phyloP scores from a whole-genome alignment of 2,113 vertebrate genomes.

The Uria lomvia region DNA sequence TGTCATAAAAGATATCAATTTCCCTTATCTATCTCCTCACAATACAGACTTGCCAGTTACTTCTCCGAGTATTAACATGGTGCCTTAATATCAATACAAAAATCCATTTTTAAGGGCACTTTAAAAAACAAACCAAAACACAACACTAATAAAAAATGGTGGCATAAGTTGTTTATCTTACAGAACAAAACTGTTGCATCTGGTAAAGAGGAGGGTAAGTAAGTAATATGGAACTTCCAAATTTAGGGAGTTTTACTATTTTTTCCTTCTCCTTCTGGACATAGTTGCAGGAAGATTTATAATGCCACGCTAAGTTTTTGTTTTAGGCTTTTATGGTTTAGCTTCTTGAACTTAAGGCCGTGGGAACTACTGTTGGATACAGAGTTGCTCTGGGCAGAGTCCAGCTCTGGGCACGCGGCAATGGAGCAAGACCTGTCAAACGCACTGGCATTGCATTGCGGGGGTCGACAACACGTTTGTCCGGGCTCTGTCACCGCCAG shows the following conservation, averaged over 20 bases:
- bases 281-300: rapidly evolving
- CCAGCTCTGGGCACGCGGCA: rapidly evolving
- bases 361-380: rapidly evolving
- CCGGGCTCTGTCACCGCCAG: not conserved
- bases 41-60: not conserved
- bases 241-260: not conserved
- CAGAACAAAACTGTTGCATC: not conserved
- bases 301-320: rapidly evolving
- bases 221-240: not conserved
- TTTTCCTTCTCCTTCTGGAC: not conserved
- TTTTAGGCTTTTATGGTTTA: rapidly evolving
- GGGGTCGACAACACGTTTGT: not conserved
- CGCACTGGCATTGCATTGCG: rapidly evolving
- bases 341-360: not conserved
- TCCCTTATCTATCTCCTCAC: not conserved
- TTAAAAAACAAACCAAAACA: not conserved
- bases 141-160: not conserved
- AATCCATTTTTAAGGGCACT: not conserved
- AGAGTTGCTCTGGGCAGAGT: rapidly evolving
- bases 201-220: not conserved
- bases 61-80: not conserved
- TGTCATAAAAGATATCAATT: not conserved
- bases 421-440: not conserved
- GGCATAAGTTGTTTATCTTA: not conserved
- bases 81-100: not conserved